Percentiles rank a stretch among this genome's conserved stretches.
Conservation (phyloP, 2,797 vertebrate species). For the Sibirionetta formosa region DNA sequence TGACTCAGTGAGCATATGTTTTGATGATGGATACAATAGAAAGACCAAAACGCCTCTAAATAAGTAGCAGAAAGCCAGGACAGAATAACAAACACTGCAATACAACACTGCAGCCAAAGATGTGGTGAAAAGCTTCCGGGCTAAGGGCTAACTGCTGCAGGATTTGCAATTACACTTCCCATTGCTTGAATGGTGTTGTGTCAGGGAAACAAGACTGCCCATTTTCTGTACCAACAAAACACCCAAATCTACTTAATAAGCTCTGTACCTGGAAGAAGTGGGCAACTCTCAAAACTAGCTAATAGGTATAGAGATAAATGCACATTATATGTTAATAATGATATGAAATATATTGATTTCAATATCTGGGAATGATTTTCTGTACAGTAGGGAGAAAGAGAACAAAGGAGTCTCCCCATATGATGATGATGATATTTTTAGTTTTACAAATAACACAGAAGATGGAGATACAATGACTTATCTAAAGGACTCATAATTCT, state of each 20-base stretch:
- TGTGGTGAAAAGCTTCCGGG: accelerated
- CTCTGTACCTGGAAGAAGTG: background rate
- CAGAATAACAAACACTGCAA: background rate
- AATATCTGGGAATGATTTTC: background rate
- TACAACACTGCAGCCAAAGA: background rate
- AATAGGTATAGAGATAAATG: background rate
- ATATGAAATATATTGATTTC: background rate
- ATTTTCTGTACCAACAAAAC: background rate
- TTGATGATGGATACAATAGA: background rate
- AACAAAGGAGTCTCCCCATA: background rate
- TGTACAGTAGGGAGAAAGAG: background rate
- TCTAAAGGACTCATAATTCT: background rate
- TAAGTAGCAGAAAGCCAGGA: background rate
- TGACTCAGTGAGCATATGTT: accelerated
- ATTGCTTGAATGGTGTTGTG: background rate
- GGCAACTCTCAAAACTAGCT: background rate
- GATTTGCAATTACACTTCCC: background rate
- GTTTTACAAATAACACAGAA: background rate
- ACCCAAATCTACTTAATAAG: background rate
- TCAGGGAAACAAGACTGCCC: background rate
- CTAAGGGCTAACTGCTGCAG: background rate
- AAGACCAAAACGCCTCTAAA: background rate
- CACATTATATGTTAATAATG: background rate
- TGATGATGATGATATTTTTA: background rate
- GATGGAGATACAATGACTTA: background rate